phyloP scores from a whole-genome alignment of 2,113 vertebrate genomes.

The Murina feae region DNA sequence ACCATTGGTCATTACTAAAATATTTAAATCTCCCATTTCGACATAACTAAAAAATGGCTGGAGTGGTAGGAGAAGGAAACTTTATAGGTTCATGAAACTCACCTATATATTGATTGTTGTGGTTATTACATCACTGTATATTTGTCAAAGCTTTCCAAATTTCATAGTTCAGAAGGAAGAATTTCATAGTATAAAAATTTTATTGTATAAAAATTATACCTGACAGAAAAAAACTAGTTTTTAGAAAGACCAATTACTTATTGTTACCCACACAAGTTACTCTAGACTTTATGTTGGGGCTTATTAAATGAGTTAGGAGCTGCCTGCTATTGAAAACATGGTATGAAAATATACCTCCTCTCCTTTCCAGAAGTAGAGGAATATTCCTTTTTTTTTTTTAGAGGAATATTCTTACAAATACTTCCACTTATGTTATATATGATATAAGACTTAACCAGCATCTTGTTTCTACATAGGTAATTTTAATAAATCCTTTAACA shows the following conservation, averaged over 20 bases:
- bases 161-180: background rate
- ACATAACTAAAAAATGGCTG: background rate
- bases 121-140: background rate
- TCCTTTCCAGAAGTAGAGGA: background rate
- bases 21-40: background rate
- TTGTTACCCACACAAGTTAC: background rate
- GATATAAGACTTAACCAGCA: background rate
- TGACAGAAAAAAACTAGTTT: background rate
- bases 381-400: too few relatives aligned
- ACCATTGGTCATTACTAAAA: background rate
- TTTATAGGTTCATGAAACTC: background rate
- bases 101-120: background rate
- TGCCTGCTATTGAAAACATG: background rate
- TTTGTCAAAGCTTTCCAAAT: background rate
- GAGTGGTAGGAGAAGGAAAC: background rate
- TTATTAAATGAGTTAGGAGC: background rate
- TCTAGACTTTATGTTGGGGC: background rate
- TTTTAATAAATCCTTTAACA: slow-evolving; percentile 20
- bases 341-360: background rate
- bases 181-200: background rate
- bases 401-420: background rate
- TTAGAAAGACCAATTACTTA: background rate
- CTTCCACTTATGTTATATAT: background rate
- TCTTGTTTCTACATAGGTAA: background rate
- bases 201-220: background rate